Conservation (phyloP, 53 echinoderm and acorn worm species). For the Echinometra lucunter region DNA sequence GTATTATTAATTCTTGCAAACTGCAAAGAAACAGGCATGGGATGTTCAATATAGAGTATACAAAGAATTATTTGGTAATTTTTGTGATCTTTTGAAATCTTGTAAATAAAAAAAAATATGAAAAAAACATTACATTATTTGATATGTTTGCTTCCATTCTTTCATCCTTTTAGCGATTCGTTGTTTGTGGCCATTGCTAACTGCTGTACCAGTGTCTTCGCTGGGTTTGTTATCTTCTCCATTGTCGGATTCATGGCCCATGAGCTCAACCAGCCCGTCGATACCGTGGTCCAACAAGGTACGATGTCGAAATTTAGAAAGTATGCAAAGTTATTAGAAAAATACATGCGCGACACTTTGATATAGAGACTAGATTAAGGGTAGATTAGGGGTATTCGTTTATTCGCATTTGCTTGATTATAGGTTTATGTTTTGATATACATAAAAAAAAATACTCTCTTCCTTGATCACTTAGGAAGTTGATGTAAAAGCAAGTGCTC, state of each 20-base stretch:
- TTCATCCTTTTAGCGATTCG: conserved; percentile 76
- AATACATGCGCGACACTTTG: background rate
- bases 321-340: background rate
- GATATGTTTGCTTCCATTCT: background rate
- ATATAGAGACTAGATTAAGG: background rate
- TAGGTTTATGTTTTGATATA: no score
- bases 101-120: no score
- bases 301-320: background rate
- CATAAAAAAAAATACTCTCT: no score
- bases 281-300: conserved; percentile 97
- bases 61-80: no score
- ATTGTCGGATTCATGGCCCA: conserved; percentile 98
- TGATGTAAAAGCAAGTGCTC: no score
- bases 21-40: no score
- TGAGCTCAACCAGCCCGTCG: conserved; percentile 82
- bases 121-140: background rate
- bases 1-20: no score
- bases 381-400: background rate
- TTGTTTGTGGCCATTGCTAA: conserved; percentile 94
- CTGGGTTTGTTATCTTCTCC: conserved; percentile 98
- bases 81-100: no score
- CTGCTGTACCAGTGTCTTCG: conserved; percentile 93
- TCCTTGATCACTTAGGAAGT: no score
- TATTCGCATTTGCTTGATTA: no score
- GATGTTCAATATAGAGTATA: no score